Percentiles rank a stretch among this genome's conserved stretches.
These are phyloP conservation scores for Sinohyriopsis cumingii DNA, from an alignment of 2,888 invertebrate genomes.

Conservation along the genomic window DNA sequence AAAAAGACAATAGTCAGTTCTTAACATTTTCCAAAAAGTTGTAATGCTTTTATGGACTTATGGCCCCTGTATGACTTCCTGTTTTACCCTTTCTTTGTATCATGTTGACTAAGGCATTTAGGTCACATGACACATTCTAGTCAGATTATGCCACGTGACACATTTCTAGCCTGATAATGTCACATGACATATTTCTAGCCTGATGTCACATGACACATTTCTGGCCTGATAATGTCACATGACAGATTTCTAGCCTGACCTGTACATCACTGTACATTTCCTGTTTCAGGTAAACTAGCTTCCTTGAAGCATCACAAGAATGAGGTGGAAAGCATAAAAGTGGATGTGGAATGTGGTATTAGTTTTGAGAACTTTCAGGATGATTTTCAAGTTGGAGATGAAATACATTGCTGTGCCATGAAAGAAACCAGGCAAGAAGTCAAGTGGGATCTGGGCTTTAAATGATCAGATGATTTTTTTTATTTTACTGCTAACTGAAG, in stretches of 20 bases:
- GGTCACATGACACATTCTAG: neutral
- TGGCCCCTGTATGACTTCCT: too few relatives aligned
- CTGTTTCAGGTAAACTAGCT: conserved; percentile 77
- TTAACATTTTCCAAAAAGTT: too few relatives aligned
- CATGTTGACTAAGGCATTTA: too few relatives aligned
- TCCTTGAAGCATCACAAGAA: conserved; percentile 92
- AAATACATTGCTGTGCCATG: conserved; percentile 83
- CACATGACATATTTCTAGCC: too few relatives aligned
- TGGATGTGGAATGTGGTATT: conserved; percentile 91
- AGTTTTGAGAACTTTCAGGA: conserved; percentile 78
- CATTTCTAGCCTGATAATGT: too few relatives aligned
- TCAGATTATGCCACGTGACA: neutral
- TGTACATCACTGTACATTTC: conserved; percentile 20
- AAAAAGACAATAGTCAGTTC: too few relatives aligned
- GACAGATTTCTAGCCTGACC: neutral
- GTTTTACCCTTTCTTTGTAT: too few relatives aligned
- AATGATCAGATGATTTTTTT: conserved; percentile 6
- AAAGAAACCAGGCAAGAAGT: conserved; percentile 79
- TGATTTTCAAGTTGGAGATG: conserved; percentile 83
- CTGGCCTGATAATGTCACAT: too few relatives aligned
- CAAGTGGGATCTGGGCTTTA: conserved; percentile 82
- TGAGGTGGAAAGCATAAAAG: conserved; percentile 87
- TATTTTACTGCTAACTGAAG: too few relatives aligned
- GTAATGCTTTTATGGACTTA: too few relatives aligned
- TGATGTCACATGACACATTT: too few relatives aligned